Conservation (phyloP, 2,113 vertebrate species). For the Nansenia antarctica region DNA sequence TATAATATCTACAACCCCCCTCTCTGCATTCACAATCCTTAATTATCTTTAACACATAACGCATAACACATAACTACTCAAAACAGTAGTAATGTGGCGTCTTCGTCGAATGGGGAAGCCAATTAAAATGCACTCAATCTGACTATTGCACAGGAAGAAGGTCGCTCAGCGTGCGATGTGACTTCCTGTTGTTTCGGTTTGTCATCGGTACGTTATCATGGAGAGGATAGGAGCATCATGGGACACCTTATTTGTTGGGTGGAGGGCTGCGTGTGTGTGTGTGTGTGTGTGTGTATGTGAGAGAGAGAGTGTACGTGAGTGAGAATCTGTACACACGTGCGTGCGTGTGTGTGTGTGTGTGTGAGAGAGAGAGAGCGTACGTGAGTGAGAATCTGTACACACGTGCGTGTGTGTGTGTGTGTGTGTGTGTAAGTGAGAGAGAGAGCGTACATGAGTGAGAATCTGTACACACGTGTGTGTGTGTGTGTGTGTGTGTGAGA, state of each 20-base stretch:
- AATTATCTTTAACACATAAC: constrained; percentile 49
- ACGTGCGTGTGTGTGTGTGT: neutral
- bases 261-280: too few species aligned
- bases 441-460: too few species aligned
- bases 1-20: neutral
- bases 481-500: neutral
- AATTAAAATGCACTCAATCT: constrained; percentile 35
- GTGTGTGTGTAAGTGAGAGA: too few species aligned
- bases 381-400: neutral
- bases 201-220: constrained; percentile 3
- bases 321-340: neutral
- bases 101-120: constrained; percentile 29
- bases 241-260: neutral
- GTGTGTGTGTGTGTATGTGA: neutral
- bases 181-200: constrained; percentile 8
- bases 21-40: constrained; percentile 32
- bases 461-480: too few species aligned
- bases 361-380: neutral
- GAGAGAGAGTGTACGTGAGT: neutral
- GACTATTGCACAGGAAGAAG: constrained; percentile 21
- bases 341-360: too few species aligned
- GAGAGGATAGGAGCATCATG: too few species aligned
- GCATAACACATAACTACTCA: constrained; percentile 12
- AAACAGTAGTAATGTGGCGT: constrained; percentile 21
- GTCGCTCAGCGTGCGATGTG: neutral